phyloP scores from a whole-genome alignment of 2,113 vertebrate genomes.

The Gymnarchus niloticus region DNA sequence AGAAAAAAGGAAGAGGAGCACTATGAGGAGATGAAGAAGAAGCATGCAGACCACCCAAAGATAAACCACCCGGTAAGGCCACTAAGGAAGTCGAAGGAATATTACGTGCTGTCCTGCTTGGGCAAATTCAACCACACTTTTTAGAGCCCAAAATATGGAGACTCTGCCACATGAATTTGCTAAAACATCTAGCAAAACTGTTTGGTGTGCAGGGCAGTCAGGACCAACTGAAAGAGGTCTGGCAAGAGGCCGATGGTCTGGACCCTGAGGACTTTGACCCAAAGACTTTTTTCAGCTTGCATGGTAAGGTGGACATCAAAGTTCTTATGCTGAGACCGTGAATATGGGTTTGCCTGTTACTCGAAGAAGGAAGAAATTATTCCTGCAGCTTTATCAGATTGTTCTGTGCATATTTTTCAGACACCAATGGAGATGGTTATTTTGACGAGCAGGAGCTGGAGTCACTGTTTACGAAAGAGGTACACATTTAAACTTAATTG shows the following conservation, averaged over 20 bases:
- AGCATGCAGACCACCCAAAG: slow-evolving; percentile 84
- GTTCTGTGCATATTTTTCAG: slow-evolving; percentile 51
- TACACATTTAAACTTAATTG: slow-evolving; percentile 41
- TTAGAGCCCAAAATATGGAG: not conserved
- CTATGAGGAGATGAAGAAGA: slow-evolving; percentile 84
- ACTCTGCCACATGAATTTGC: no score
- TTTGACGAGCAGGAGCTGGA: slow-evolving; percentile 89
- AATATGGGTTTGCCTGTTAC: not conserved
- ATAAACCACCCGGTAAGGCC: slow-evolving; percentile 84
- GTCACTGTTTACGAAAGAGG: slow-evolving; percentile 91
- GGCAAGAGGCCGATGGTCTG: slow-evolving; percentile 84
- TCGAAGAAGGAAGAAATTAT: not conserved
- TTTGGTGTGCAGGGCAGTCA: slow-evolving; percentile 76
- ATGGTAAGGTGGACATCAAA: slow-evolving; percentile 66
- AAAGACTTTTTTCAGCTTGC: slow-evolving; percentile 92
- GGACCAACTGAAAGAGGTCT: slow-evolving; percentile 91
- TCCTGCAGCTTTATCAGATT: not conserved
- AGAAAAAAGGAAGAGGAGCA: slow-evolving; percentile 76
- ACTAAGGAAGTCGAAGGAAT: not conserved
- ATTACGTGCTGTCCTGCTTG: no score
- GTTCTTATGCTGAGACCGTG: not conserved
- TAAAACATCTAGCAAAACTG: not conserved
- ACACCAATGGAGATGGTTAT: slow-evolving; percentile 83
- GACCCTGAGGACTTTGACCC: slow-evolving; percentile 85
- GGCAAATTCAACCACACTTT: not conserved